Conservation (phyloP, 35 echinoderm and acorn worm species). For the Ophioderma brevispina region DNA sequence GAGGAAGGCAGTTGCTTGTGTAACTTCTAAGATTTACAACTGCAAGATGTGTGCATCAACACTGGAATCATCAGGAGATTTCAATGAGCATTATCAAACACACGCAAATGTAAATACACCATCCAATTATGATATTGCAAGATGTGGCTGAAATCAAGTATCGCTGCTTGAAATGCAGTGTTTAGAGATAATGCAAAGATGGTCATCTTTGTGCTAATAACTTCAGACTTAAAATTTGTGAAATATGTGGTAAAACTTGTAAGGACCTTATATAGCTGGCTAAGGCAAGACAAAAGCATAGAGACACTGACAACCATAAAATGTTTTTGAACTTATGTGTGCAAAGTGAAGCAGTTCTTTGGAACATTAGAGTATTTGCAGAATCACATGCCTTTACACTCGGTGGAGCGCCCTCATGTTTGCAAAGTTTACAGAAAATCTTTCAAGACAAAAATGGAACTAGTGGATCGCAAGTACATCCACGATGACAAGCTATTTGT, state of each 20-base stretch:
- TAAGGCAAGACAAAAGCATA: background rate
- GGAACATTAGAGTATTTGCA: background rate
- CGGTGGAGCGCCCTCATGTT: background rate
- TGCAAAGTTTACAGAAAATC: background rate
- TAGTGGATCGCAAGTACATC: background rate
- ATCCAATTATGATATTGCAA: too few species aligned
- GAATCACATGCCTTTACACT: background rate
- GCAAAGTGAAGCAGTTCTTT: background rate
- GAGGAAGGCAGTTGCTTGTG: background rate
- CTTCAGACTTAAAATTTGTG: background rate
- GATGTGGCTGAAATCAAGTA: background rate
- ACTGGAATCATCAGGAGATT: background rate
- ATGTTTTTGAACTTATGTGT: background rate
- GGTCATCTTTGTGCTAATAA: background rate
- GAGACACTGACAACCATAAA: background rate
- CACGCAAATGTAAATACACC: background rate
- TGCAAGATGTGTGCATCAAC: background rate
- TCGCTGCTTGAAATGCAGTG: background rate
- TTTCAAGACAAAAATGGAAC: background rate
- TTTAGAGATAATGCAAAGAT: background rate
- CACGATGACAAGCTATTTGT: background rate
- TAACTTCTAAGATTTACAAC: background rate
- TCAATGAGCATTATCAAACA: background rate
- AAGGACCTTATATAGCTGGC: background rate
- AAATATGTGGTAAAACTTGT: background rate